phyloP scores from a whole-genome alignment of 2,113 vertebrate species.

The Anoplopoma fimbria region DNA sequence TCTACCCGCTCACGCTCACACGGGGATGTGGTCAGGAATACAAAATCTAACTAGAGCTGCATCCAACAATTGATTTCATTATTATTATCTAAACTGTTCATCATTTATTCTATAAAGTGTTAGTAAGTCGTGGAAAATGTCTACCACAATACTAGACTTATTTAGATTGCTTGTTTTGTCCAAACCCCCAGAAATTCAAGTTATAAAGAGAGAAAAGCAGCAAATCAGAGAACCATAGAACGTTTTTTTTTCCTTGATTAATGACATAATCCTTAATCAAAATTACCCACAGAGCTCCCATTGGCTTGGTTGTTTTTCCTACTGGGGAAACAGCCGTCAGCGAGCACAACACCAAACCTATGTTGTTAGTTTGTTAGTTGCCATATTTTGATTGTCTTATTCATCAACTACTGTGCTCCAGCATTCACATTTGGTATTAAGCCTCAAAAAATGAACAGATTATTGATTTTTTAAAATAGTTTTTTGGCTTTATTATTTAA shows the following conservation, averaged over 20 bases:
- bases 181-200: neutral
- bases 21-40: constrained; percentile 32
- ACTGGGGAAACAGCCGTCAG: neutral
- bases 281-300: neutral
- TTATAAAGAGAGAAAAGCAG: neutral
- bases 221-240: neutral
- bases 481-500: neutral
- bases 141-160: neutral
- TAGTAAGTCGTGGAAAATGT: neutral
- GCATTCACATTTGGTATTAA: neutral
- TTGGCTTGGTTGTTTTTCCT: neutral
- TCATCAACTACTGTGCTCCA: neutral
- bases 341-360: neutral
- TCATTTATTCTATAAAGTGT: neutral
- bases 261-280: neutral
- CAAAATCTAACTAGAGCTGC: constrained; percentile 2
- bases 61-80: constrained; percentile 3
- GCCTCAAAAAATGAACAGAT: neutral
- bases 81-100: neutral
- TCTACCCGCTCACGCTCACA: constrained; percentile 32
- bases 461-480: neutral
- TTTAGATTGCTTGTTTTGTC: neutral
- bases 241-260: neutral
- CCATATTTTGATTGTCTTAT: neutral
- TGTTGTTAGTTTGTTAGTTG: constrained; percentile 3